Evolutionary conservation across 2,888 invertebrate species (phyloP).

Genomic region (Hydrotaea cyrtoneurina): DNA sequence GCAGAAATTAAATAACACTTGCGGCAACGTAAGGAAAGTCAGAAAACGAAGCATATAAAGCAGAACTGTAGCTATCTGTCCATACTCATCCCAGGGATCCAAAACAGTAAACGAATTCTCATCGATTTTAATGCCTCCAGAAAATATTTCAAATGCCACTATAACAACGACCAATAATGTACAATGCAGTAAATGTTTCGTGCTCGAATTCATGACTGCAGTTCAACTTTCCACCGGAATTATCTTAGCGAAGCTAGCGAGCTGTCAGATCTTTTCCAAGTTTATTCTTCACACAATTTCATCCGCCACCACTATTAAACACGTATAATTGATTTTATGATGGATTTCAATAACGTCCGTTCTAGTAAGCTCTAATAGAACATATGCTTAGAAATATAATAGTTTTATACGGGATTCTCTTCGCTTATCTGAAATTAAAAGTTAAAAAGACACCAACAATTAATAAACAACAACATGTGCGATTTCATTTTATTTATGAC

Average conservation of each 20-base stretch:
- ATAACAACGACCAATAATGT: conserved; percentile 88
- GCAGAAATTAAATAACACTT: conserved; percentile 90
- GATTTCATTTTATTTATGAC: conserved; percentile 30
- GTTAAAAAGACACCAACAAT: neutral
- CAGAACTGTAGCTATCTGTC: conserved; percentile 86
- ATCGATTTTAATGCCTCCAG: conserved; percentile 84
- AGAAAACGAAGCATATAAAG: conserved; percentile 90
- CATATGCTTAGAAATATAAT: too few relatives aligned
- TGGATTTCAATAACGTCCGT: neutral
- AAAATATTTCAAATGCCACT: conserved; percentile 86
- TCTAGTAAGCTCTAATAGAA: too few relatives aligned
- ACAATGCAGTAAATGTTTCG: conserved; percentile 92
- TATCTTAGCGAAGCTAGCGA: conserved; percentile 18
- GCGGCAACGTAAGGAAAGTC: conserved; percentile 92
- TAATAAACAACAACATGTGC: neutral
- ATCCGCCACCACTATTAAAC: neutral
- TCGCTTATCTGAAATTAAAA: conserved; percentile 49
- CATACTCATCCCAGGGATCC: conserved; percentile 92
- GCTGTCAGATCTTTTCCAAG: neutral
- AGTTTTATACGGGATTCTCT: conserved; percentile 47
- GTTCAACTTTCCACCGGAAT: conserved; percentile 1
- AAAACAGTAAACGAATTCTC: conserved; percentile 83
- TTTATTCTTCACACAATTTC: neutral
- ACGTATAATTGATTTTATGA: conserved; percentile 6
- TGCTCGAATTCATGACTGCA: conserved; percentile 78